Base-by-base conservation (phyloP, 2,113 vertebrate genomes). In the Verasper variegatus region DNA sequence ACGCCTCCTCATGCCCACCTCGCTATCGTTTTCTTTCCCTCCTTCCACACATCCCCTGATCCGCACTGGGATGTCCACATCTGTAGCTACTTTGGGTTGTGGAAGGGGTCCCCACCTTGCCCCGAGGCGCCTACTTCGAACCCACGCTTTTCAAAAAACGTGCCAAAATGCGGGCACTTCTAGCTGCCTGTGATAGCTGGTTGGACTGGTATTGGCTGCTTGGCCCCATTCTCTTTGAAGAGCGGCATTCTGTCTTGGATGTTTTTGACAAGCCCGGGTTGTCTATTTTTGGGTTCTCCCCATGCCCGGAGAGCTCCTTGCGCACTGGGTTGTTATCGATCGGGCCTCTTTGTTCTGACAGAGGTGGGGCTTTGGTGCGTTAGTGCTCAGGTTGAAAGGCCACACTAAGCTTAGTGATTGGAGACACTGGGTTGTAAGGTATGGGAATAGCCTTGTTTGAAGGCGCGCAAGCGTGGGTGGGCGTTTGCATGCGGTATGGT, bases 201-300 rank as follows among this genome's bases (percentile, higher is more conserved):
- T 86, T 87, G 85, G 85, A 77, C 76, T 88, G 78, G 83, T 88
- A 90, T 91, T 90, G 89, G 91, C 91, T 90, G 87, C 88, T 89
- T 88, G 91, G 90, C 91, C 91, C 84, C 84, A 78, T 71, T 88
- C 88, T 86, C 88, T 94, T 93, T 94, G 92, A 92, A 94, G 89
- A 90, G 59, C 71, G 88, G 89, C 89, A 89, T 85, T 92, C 67
- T 71, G 62, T 85, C 89, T 91, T 92, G 84, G 89, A 91, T 91
- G 86, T 89, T 88, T 91, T 92, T 86, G 90, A 92, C 90, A 92
- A 92, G 91, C 86, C 86, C 64, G 84, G 88, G 87, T 52, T 90
- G 86, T 92, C 92, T 94, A 94, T 93, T 94, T 95, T 94, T 93
- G 92, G 89, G 91, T 90, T 87, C 86, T 92, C 90, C 90, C 92